phyloP scores from a whole-genome alignment of 2,797 vertebrate genomes.

The Phyllotis vaccarum region DNA sequence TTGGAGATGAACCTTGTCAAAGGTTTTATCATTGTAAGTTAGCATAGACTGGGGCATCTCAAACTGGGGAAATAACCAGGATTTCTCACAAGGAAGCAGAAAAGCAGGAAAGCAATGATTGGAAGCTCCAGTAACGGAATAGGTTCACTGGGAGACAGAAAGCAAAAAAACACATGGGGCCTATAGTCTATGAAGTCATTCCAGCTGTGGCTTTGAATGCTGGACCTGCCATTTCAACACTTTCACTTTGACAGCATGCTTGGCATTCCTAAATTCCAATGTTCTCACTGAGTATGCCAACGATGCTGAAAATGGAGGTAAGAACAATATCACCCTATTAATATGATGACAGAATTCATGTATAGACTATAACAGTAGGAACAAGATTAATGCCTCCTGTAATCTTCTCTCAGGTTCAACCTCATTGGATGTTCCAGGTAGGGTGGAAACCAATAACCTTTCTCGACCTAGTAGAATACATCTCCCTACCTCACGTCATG shows the following conservation, averaged over 20 bases:
- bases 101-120: not conserved
- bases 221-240: not conserved
- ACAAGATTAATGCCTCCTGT: fast-evolving
- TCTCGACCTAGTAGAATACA: not conserved
- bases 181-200: not conserved
- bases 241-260: not conserved
- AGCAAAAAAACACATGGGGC: not conserved
- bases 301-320: not conserved
- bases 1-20: not conserved
- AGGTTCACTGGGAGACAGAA: not conserved
- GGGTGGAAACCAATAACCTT: not conserved
- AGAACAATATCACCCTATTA: not conserved
- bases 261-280: not conserved
- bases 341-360: not conserved
- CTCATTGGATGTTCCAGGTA: not conserved
- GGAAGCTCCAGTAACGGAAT: not conserved
- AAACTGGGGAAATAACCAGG: not conserved
- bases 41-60: no score
- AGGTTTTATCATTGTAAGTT: not conserved
- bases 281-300: not conserved
- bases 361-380: not conserved
- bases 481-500: not conserved
- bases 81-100: not conserved
- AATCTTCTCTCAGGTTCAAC: not conserved
- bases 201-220: not conserved